Percentiles rank a stretch among this genome's conserved stretches.
phyloP scores from a whole-genome alignment of 2,113 vertebrate species.

The Athene cunicularia region DNA sequence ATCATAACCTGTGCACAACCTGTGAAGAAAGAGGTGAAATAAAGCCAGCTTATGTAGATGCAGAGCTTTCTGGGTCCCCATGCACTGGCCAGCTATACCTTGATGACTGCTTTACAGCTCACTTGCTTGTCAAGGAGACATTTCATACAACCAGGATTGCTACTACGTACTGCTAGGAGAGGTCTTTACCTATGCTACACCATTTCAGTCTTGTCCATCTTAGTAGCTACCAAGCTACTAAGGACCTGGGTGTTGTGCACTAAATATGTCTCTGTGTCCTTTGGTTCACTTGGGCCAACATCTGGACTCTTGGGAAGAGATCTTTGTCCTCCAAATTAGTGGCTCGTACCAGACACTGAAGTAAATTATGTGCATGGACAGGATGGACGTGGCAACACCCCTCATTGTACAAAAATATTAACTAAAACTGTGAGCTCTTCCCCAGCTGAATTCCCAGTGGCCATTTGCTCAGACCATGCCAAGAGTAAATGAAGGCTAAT shows the following conservation, averaged over 20 bases:
- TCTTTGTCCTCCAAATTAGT: neutral
- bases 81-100: neutral
- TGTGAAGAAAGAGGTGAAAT: neutral
- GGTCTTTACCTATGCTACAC: neutral
- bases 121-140: neutral
- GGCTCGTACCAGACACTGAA: neutral
- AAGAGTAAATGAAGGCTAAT: neutral
- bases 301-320: neutral
- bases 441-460: neutral
- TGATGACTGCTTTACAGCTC: neutral
- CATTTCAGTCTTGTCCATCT: neutral
- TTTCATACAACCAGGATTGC: neutral
- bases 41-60: neutral
- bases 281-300: neutral
- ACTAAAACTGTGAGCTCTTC: neutral
- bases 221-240: neutral
- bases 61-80: neutral
- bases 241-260: neutral
- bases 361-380: neutral
- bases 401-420: neutral
- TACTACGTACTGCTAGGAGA: neutral
- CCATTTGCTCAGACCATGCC: neutral
- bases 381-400: rapidly evolving
- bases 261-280: neutral
- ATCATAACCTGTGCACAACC: neutral